These are phyloP conservation scores for Ibidorhyncha struthersii DNA, from an alignment of 2,113 vertebrate genomes.

Conservation along the genomic window DNA sequence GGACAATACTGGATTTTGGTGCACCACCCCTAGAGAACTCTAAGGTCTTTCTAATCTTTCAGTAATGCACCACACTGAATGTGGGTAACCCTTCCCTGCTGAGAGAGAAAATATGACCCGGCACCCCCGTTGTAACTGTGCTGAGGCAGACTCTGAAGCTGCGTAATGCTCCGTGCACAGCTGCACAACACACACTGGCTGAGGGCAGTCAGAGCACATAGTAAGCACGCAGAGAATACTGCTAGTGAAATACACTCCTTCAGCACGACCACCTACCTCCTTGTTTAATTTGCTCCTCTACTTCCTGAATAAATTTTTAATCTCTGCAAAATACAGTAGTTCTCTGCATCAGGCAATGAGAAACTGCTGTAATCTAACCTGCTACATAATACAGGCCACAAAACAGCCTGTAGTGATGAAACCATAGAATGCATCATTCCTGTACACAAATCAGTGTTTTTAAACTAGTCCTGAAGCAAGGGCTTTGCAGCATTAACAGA, in stretches of 20 bases:
- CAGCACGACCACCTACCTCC: background rate
- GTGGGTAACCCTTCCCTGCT: fast-evolving
- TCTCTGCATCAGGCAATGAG: background rate
- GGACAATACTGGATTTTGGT: fast-evolving
- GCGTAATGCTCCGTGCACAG: background rate
- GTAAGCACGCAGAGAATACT: no score
- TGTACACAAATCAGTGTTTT: background rate
- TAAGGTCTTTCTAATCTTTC: background rate
- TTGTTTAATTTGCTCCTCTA: background rate
- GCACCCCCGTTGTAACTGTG: fast-evolving
- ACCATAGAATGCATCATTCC: background rate
- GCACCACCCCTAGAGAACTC: background rate
- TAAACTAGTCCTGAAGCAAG: background rate
- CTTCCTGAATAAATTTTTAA: background rate
- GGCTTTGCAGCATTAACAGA: background rate
- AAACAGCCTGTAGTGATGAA: background rate
- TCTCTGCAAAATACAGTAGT: background rate
- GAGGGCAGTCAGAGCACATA: fast-evolving
- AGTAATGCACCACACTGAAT: background rate
- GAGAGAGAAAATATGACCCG: background rate
- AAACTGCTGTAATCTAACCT: background rate
- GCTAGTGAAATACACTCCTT: background rate
- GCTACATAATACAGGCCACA: background rate
- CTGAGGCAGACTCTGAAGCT: background rate
- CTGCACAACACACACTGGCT: background rate